phyloP scores from a whole-genome alignment of 2,888 invertebrate genomes.

The Eremobia ochroleuca region DNA sequence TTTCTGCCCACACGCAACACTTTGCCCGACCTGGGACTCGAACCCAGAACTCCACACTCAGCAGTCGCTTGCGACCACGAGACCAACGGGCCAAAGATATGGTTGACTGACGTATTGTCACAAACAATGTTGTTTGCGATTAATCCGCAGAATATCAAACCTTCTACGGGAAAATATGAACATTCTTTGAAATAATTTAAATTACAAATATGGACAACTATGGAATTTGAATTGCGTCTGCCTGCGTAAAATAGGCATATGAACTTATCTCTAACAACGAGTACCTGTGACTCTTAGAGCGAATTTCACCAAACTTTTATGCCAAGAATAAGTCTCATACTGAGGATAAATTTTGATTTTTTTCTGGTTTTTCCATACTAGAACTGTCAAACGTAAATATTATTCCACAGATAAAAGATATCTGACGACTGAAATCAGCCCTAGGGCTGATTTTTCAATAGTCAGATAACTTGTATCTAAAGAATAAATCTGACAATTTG shows the following conservation, averaged over 20 bases:
- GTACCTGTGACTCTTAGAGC: neutral
- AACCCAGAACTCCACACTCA: no score
- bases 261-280: neutral
- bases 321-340: neutral
- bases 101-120: neutral
- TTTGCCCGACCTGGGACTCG: no score
- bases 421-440: neutral
- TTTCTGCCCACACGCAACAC: no score
- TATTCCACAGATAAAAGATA: neutral
- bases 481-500: neutral
- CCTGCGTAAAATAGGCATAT: neutral
- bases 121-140: neutral
- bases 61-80: no score
- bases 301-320: neutral
- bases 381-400: neutral
- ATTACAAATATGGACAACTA: neutral
- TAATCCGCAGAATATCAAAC: neutral
- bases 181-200: neutral
- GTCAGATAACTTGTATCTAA: no score
- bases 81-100: neutral
- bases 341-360: neutral
- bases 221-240: neutral
- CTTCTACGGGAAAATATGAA: neutral
- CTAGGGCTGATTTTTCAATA: neutral
- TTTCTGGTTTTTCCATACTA: neutral